Base-by-base conservation (phyloP, 2,113 vertebrate genomes). In the Datnioides undecimradiatus region DNA sequence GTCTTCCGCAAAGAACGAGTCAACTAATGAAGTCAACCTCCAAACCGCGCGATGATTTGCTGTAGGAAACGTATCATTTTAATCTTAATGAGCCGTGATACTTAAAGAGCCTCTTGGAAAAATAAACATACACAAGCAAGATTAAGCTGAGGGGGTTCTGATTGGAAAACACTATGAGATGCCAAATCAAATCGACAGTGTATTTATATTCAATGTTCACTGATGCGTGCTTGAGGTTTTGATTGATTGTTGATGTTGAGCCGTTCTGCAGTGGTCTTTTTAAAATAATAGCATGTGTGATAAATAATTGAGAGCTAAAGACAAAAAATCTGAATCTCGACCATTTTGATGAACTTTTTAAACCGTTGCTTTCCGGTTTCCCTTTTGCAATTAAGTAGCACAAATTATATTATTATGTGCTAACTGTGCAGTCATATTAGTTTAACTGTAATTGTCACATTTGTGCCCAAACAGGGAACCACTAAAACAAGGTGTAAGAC, bases 141-240 rank as follows among this genome's bases (percentile, higher is more conserved):
- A 64, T 58, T 48, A 31, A 45, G 51, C 40, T 19, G 41, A 40
- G 51, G 48, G 29, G 21, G 19, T 43, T 70, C 59, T 60, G 71
- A 81, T 46, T 68, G 71, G 54, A 74, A 81, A 62, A 36, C 55
- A 3, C 34, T 7, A 25, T 12, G 60, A 67, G 36, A 36, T 21
- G 54, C 43, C 38, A 68, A 74, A 74, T 68, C 54, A 29, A 48
- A 80, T 41, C 55, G 60, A 34, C 14, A 5, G 12, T 10, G 7
- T 13, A 16, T 64, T 79, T 27, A 31, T 4, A 71, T 45, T 43
- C n/a, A 46, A 10, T 13, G 67, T 51, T 51, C 58, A 49, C 31
- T 27, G 33, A 66, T 11, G 54, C 52, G 10, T 23, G 21, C 57
- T 59, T n/a, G n/a, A n/a, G n/a, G n/a, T n/a, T n/a, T n/a, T n/a